Percentiles rank a stretch among this genome's conserved stretches.
Conservation (phyloP, 2,797 vertebrate genomes). For the Varecia variegata region DNA sequence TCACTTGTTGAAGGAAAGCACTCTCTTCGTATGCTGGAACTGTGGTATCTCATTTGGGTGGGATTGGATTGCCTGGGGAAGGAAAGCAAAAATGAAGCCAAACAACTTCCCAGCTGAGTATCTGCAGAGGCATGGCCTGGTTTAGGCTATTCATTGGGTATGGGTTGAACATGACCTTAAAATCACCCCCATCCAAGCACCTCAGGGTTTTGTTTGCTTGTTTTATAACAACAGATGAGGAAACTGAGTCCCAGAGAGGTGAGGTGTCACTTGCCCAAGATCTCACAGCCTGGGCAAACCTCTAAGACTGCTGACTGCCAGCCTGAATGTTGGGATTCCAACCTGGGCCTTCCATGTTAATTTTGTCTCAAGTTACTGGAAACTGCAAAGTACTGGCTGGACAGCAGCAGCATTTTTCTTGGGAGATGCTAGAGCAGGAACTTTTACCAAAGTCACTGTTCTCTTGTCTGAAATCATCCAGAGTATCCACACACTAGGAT, state of each 20-base stretch:
- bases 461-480: not conserved
- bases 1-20: not conserved
- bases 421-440: not conserved
- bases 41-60: not conserved
- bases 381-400: not conserved
- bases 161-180: not conserved
- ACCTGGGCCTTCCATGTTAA: not conserved
- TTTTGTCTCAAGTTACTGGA: not conserved
- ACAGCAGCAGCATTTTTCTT: not conserved
- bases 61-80: not conserved
- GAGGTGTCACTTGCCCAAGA: not conserved
- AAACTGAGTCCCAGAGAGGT: not conserved
- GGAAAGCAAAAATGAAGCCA: not conserved
- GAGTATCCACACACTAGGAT: not conserved
- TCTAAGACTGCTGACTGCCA: not conserved
- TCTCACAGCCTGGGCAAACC: not conserved
- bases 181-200: not conserved
- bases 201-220: not conserved
- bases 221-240: not conserved
- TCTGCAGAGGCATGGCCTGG: not conserved
- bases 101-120: not conserved
- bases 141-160: not conserved
- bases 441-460: not conserved
- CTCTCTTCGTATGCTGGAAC: not conserved
- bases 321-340: not conserved